Evolutionary conservation across 2,797 vertebrate genomes (phyloP), one percentile per base, ranked within the genome.

Genomic region (Sternarchorhynchus goeldii): DNA sequence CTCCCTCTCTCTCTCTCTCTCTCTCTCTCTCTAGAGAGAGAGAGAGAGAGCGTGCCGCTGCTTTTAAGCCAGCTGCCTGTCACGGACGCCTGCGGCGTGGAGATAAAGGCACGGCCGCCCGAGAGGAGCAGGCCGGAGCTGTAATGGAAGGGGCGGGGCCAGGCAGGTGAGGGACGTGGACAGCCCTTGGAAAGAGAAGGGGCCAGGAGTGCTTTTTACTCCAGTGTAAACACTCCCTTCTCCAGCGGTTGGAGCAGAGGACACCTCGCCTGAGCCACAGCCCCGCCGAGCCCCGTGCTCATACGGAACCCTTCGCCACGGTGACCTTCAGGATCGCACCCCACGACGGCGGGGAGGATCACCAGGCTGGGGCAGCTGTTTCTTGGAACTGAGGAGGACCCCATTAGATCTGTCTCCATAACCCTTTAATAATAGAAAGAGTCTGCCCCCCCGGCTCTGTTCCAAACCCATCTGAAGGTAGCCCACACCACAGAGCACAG

Each of bases 101-200:
- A 85, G 84, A 85, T 85, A 83, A 85, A 85, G 81, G 79, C 31
- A 29, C 73, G 63, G 79, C 56, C 53, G 4, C 58, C 14, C 59
- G 29, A 70, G 71, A 79, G 79, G 75, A 73, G 58, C 20, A 78
- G 73, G 58, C 45, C 60, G 25, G 16, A 21, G 57, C 74, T 32
- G 57, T 75, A 79, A 79, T 77, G 53, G 71, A 77, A 80, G 78
- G 79, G 81, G 77, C 68, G 79, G 81, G 59, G 17, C 3, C 72
- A 69, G 80, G 77, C 77, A 75, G 78, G 78, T 78, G 81, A 76
- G 68, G 76, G 67, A 34, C 25, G 45, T 12, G 45, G 45, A 12
- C 45, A 50, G 14, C 57, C n/a, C 65, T 21, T 45, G 25, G 12
- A 34, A 34, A 67, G 29, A 21, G 72, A 75, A 32, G 2, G 73